Conservation (phyloP, 2,797 vertebrate species). For the Tokudaia muenninki region DNA sequence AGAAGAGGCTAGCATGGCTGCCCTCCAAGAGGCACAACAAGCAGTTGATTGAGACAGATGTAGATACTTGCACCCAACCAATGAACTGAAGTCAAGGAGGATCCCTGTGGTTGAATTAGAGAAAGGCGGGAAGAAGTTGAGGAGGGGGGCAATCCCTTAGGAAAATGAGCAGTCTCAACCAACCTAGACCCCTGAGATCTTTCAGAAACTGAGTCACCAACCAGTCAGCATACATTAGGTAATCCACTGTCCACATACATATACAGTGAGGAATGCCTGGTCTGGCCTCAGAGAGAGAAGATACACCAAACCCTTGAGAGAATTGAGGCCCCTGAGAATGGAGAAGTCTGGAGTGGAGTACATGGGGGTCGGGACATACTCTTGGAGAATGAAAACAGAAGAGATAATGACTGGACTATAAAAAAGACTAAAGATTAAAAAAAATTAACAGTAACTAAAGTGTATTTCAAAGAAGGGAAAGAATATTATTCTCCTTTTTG, state of each 20-base stretch:
- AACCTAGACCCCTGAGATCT: not conserved
- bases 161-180: not conserved
- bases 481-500: not conserved
- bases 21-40: not conserved
- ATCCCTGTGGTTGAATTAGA: not conserved
- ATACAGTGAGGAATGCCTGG: not conserved
- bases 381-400: not conserved
- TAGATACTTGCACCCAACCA: not conserved
- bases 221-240: not conserved
- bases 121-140: not conserved
- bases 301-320: not conserved
- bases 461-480: not conserved
- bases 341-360: not conserved
- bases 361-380: not conserved
- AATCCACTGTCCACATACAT: rapidly evolving
- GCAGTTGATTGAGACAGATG: not conserved
- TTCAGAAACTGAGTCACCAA: not conserved
- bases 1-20: not conserved
- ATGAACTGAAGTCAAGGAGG: not conserved
- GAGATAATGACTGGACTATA: not conserved
- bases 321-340: not conserved
- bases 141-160: not conserved
- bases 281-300: not conserved
- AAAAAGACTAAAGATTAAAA: not conserved
- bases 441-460: not conserved